Base-by-base conservation (phyloP, 2,888 invertebrate genomes). In the Drosophila pullipes region DNA sequence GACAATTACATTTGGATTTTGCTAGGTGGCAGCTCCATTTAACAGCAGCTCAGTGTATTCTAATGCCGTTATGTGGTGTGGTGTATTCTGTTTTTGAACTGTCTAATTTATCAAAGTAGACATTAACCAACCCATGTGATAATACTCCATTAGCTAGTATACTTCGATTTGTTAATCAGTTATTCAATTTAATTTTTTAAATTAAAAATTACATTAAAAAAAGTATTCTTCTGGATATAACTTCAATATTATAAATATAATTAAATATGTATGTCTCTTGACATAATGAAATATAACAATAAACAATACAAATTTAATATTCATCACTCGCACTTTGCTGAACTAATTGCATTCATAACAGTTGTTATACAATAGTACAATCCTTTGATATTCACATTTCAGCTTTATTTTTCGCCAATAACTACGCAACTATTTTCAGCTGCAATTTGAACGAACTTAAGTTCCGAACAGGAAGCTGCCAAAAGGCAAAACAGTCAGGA, bases 351-450 rank as follows among this genome's bases (percentile, higher is more conserved):
- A 2, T 44, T n/a, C 22, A 37, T 22, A 44, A 30, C 49, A 37
- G 39, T 30, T 10, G 28, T 25, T 28, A 39, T 57, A 54, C 39
- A 49, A 25, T 59, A 35, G 16, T 35, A n/a, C 10, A 53, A n/a
- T 31, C 37, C 16, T 18, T 13, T 1, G 11, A 44, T 54, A 50
- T 60, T 65, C 55, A 52, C 61, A 41, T 54, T 57, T 70, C 61
- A 59, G 33, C 52, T 68, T 81, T 75, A 63, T 62, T 82, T 73
- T 72, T 69, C 39, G 66, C 60, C 80, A 87, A 76, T 82, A 82
- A 74, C 67, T 55, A 59, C 47, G 62, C 68, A 41, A 47, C 49
- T 52, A 30, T 25, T 54, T 67, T 59, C 28, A 62, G 41, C 31
- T 62, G 50, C 58, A 62, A 49, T 77, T 78, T 68, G 37, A 11